A percentile compares a stretch with the other conserved stretches of the same genome.
Conservation (phyloP, 2,113 vertebrate species). For the Pantherophis guttatus region DNA sequence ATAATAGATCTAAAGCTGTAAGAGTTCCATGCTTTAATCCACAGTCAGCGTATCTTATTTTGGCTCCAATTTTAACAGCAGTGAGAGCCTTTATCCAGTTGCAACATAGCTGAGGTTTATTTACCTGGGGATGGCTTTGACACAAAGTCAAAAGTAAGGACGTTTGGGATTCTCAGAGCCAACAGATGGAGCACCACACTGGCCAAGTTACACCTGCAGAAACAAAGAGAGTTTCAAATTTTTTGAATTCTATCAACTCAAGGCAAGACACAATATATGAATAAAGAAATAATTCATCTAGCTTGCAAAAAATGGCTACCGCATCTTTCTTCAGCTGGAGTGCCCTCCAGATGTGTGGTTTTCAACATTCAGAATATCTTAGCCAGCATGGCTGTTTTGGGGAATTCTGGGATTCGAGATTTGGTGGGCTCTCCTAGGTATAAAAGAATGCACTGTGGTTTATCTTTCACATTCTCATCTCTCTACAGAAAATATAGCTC, state of each 20-base stretch:
- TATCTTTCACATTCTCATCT: neutral
- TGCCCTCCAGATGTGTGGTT: neutral
- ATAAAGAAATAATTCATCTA: neutral
- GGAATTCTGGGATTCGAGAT: neutral
- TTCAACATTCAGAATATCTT: neutral
- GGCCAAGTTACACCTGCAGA: conserved; percentile 87
- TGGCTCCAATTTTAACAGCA: neutral
- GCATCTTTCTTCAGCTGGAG: neutral
- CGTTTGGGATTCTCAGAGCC: conserved; percentile 85
- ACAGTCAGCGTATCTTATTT: neutral
- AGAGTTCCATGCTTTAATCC: neutral
- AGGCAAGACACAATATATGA: neutral
- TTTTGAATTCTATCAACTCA: neutral
- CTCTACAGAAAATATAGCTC: neutral
- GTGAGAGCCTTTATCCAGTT: neutral
- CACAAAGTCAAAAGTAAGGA: conserved; percentile 96
- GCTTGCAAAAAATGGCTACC: neutral
- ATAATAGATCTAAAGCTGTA: neutral
- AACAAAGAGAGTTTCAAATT: neutral
- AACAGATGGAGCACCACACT: conserved; percentile 90
- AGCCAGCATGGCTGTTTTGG: neutral
- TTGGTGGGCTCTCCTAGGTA: neutral
- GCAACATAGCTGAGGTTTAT: neutral
- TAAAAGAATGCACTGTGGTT: neutral
- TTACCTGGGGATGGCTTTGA: conserved; percentile 94